Base-by-base conservation (phyloP, 2,888 invertebrate species). In the Siphlonurus alternatus region DNA sequence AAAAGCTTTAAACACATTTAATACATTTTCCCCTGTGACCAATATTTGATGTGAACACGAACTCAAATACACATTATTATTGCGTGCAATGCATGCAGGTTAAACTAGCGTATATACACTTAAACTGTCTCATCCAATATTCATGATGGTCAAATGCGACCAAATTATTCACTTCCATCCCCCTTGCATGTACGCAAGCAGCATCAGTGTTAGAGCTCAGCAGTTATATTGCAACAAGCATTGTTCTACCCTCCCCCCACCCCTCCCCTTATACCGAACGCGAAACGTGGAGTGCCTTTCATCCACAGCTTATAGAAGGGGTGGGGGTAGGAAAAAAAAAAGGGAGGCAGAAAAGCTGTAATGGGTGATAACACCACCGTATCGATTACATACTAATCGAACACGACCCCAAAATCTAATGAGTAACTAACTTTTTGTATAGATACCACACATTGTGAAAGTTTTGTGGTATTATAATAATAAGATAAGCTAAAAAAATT, bases 101-200 rank as follows among this genome's bases (percentile, higher is more conserved):
- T n/a, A n/a, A n/a, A n/a, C n/a, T n/a, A n/a, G n/a, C n/a, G n/a
- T n/a, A 15, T 56, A 22, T 22, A 22, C 56, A 56, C 56, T 56
- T 22, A 56, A 56, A 56, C 56, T 56, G 56, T 56, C 56, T 56
- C 56, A 56, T 56, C 22, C n/a, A 56, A 56, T 56, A 56, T 56
- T 56, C 56, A 56, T 22, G 22, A 56, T 22, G 56, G 56, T 56
- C 56, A 56, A 56, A 20, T n/a, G 56, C 38, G 38, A 38, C 38
- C 38, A 38, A 38, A 38, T 38, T 38, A 38, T 38, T 38, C 38
- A n/a, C 15, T 38, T 38, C 38, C 15, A 38, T 38, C 38, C 15
- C 38, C 38, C 38, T 15, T 15, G 38, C 38, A 10, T 38, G 15
- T 38, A 38, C 15, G 15, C 38, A 38, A 38, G 15, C 5, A 15